A percentile compares a stretch with the other conserved stretches of the same genome.
phyloP scores from a whole-genome alignment of 2,797 vertebrate species.

The Ciconia nigra region DNA sequence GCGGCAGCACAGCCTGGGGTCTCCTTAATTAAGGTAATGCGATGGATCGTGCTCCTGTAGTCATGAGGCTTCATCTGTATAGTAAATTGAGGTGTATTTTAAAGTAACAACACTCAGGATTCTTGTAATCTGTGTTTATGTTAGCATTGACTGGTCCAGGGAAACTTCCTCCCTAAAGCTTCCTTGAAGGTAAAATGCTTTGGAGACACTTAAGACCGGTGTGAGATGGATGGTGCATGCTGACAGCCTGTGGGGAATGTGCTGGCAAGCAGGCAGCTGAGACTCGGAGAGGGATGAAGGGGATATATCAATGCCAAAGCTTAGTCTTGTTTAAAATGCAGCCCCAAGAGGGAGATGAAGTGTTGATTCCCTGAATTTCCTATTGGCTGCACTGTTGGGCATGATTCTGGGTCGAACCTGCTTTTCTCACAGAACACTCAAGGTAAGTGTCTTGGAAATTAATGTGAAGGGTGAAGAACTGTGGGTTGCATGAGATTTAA shows the following conservation, averaged over 20 bases:
- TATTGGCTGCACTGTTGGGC: not conserved
- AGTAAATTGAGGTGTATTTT: not conserved
- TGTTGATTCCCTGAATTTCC: not conserved
- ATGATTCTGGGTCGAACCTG: not conserved
- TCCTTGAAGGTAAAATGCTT: not conserved
- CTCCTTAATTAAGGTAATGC: not conserved
- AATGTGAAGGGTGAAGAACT: not conserved
- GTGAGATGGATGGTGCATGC: not conserved
- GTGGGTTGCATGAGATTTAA: not conserved
- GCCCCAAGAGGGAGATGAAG: not conserved
- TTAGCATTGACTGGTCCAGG: not conserved
- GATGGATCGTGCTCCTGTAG: fast-evolving
- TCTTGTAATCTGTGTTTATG: not conserved
- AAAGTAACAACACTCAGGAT: not conserved
- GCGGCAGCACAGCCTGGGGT: not conserved
- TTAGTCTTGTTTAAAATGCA: not conserved
- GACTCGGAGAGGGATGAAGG: not conserved
- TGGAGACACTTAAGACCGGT: fast-evolving
- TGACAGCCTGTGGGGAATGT: not conserved
- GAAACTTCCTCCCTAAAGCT: not conserved
- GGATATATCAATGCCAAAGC: not conserved
- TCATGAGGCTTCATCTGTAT: fast-evolving
- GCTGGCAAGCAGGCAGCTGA: not conserved
- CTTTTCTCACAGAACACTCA: not conserved
- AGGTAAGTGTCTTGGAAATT: not conserved